Evolutionary conservation across 2,888 invertebrate species (phyloP), one percentile per base, ranked within the genome.

Genomic region (Scotopteryx bipunctaria): DNA sequence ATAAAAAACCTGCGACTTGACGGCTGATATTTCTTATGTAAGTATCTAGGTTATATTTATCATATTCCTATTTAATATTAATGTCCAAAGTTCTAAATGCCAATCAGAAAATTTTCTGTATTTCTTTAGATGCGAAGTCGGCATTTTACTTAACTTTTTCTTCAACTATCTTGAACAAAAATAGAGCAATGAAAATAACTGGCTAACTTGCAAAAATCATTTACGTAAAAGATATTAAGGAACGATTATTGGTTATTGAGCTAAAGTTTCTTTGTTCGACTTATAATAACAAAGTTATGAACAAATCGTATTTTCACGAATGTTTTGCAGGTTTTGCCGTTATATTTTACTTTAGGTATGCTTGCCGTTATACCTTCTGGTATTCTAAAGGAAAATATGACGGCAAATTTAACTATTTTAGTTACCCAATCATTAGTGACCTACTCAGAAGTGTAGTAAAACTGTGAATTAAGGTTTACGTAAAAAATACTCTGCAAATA

Each of bases 211-310:
- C 36, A 61, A 63, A 66, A 75, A 71, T 73, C 66, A 73, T 73
- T 78, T 71, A 73, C 64, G 65, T 59, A 57, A 63, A 73, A 73
- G 68, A 72, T 73, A 72, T 78, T 70, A 72, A 59, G 61, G 63
- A 72, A 69, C 70, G 70, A 73, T 78, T 75, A 75, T 73, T 71
- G 72, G 74, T 73, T 76, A 76, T 78, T 64, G 73, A 65, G 59
- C 57, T 63, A 70, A 76, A 76, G 67, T 78, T 78, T 73, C 69
- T 64, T 69, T 70, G 63, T 67, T 69, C 55, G 51, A 63, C 54
- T 64, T 66, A 63, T 68, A 67, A 67, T 65, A 68, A 71, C 55
- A 54, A 66, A 67, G 64, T 72, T 67, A 57, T 58, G 55, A 66
- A 63, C 60, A 67, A 65, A 63, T 61, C 57, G 59, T 60, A 57